phyloP scores from a whole-genome alignment of 2,797 vertebrate genomes.

The Myripristis jacobus region DNA sequence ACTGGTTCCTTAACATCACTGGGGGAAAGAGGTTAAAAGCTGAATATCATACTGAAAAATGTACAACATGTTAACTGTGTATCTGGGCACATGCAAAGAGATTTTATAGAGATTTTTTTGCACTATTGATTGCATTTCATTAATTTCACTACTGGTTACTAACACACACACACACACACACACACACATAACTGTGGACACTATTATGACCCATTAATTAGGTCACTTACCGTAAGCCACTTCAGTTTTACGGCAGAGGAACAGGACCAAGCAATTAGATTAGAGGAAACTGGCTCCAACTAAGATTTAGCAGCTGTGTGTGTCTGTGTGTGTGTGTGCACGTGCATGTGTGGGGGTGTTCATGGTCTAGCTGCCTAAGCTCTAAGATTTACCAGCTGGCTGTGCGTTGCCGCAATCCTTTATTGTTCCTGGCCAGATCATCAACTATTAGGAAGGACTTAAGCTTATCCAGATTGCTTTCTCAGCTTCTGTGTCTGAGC shows the following conservation, averaged over 20 bases:
- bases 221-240: constrained; percentile 52
- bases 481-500: constrained; percentile 50
- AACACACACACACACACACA: constrained; percentile 6
- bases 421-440: constrained; percentile 66
- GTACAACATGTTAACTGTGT: too few species aligned
- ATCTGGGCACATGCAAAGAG: too few species aligned
- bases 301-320: constrained; percentile 55
- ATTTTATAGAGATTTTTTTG: too few species aligned
- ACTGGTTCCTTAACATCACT: constrained; percentile 74
- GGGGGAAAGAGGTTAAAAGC: constrained; percentile 17
- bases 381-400: constrained; percentile 61
- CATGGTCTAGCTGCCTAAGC: constrained; percentile 53
- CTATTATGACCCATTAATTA: constrained; percentile 49
- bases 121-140: too few species aligned
- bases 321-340: constrained; percentile 8
- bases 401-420: constrained; percentile 53
- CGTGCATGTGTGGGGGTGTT: constrained; percentile 16
- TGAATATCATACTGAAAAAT: not conserved
- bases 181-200: constrained; percentile 18
- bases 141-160: too few species aligned
- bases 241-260: constrained; percentile 31
- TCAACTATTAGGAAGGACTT: constrained; percentile 65
- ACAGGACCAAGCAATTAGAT: constrained; percentile 24
- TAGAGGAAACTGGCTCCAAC: constrained; percentile 29
- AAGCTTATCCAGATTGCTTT: constrained; percentile 48